Conservation (phyloP, 2,888 invertebrate genomes). For the Dilophus febrilis region DNA sequence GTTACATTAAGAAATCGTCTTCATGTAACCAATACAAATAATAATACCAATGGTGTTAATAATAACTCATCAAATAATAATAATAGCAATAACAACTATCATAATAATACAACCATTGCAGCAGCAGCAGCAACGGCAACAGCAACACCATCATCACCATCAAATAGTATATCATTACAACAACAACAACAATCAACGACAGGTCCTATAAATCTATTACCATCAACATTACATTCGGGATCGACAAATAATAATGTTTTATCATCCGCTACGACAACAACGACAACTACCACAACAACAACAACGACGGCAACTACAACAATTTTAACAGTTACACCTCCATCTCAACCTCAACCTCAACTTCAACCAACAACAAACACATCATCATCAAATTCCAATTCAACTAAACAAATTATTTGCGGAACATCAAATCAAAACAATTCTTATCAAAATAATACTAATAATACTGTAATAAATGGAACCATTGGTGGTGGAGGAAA, state of each 20-base stretch:
- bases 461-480: conserved; percentile 13
- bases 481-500: conserved; percentile 10
- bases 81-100: conserved; percentile 1
- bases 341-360: conserved; percentile 2
- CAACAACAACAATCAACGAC: conserved; percentile 9
- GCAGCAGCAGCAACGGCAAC: conserved; percentile 9
- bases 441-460: no score
- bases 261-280: no score
- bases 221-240: no score
- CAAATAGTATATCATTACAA: conserved; percentile 17
- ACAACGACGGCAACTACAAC: not conserved
- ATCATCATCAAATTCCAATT: conserved; percentile 6
- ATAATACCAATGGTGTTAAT: conserved; percentile 14
- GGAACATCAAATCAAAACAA: no score
- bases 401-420: conserved; percentile 7
- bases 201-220: no score
- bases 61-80: conserved; percentile 12
- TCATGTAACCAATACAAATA: conserved; percentile 43
- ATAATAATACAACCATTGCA: conserved; percentile 17
- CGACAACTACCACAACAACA: no score
- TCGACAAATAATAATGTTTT: no score
- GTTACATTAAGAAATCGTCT: conserved; percentile 79
- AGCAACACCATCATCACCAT: no score
- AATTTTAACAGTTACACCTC: conserved; percentile 1
- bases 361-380: conserved; percentile 7